Evolutionary conservation across 2,888 invertebrate species (phyloP).

Genomic region (Thysanoteuthis rhombus): DNA sequence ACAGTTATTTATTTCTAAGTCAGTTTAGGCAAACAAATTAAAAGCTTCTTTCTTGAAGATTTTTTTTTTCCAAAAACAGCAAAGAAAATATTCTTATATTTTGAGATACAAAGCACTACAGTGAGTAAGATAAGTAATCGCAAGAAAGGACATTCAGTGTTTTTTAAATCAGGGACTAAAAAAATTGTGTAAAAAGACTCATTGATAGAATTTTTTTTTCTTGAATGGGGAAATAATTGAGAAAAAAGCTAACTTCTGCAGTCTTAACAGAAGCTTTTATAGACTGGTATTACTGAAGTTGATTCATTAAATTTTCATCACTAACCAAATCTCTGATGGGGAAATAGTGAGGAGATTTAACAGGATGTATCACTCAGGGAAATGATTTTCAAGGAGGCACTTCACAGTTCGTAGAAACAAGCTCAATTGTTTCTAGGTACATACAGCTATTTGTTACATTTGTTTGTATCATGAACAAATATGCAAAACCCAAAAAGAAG

Average conservation of each 20-base stretch:
- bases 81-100: not conserved
- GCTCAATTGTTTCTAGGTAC: not conserved
- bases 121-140: not conserved
- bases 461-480: not conserved
- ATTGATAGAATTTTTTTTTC: not conserved
- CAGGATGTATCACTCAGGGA: not conserved
- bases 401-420: not conserved
- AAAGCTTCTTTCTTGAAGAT: too few species aligned
- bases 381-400: not conserved
- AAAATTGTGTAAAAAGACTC: not conserved
- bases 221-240: too few species aligned
- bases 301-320: not conserved
- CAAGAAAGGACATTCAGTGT: not conserved
- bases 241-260: not conserved
- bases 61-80: not conserved
- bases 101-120: not conserved
- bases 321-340: too few species aligned
- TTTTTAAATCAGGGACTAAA: not conserved
- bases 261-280: not conserved
- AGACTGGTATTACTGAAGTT: not conserved
- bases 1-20: not conserved
- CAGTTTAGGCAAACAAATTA: too few species aligned
- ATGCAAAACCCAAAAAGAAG: not conserved
- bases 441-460: not conserved
- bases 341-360: not conserved